Percentiles rank a stretch among this genome's conserved stretches.
Evolutionary conservation across 2,797 vertebrate species (phyloP).

Genomic region (Epinephelus malabaricus): DNA sequence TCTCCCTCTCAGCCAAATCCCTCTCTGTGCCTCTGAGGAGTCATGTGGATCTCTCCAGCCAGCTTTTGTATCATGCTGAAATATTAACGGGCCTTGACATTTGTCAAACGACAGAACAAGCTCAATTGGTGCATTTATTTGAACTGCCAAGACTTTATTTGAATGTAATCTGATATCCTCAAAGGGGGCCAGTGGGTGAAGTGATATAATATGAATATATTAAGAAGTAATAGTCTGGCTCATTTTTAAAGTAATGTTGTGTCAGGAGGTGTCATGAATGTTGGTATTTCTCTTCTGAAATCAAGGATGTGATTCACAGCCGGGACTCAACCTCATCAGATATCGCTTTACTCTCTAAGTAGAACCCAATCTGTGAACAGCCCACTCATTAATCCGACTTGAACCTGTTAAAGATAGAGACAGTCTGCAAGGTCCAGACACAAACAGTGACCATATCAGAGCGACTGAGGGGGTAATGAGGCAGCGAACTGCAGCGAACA

Average conservation of each 20-base stretch:
- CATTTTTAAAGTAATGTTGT: not conserved
- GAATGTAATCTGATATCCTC: constrained; percentile 24
- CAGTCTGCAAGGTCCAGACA: constrained; percentile 5
- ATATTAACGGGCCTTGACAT: constrained; percentile 30
- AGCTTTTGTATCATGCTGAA: constrained; percentile 15
- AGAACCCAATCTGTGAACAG: constrained; percentile 14
- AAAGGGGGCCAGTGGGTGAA: not conserved
- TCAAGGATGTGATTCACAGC: not conserved
- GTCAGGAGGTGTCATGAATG: constrained; percentile 11
- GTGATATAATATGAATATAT: constrained; percentile 17
- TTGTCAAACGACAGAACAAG: constrained; percentile 23
- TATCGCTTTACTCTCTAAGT: constrained; percentile 16
- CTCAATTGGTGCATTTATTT: constrained; percentile 26
- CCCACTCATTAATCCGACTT: constrained; percentile 43
- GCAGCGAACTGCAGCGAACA: constrained; percentile 20
- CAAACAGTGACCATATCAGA: constrained; percentile 20
- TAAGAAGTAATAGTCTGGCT: not conserved
- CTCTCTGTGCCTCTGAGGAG: constrained; percentile 25
- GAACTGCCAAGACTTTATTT: constrained; percentile 10
- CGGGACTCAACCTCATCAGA: constrained; percentile 25
- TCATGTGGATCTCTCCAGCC: constrained; percentile 32
- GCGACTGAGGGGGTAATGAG: constrained; percentile 48
- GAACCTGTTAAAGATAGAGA: constrained; percentile 30
- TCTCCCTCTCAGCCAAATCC: constrained; percentile 46
- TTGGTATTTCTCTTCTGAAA: not conserved